Evolutionary conservation across 1,140 invertebrate genomes (phyloP).

Genomic region (Brevipalpus yothersi): DNA sequence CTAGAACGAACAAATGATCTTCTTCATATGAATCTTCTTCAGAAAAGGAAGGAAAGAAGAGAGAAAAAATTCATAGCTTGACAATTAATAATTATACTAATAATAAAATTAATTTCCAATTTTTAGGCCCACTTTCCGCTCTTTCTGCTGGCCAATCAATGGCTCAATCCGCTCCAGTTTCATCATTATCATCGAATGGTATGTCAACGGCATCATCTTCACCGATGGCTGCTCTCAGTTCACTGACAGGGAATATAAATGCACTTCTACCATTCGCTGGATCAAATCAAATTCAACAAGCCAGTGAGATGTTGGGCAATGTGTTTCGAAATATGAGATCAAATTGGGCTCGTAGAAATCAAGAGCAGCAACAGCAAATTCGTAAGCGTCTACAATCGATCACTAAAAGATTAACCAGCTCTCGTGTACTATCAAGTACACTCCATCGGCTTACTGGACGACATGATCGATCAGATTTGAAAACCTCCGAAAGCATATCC

Average conservation of each 20-base stretch:
- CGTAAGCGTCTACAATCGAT: background rate
- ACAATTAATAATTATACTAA: too few relatives aligned
- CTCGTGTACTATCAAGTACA: background rate
- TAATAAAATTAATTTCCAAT: too few relatives aligned
- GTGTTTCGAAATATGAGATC: slow-evolving; percentile 1
- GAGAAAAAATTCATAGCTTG: too few relatives aligned
- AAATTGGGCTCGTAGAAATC: slow-evolving; percentile 6
- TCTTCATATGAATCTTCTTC: too few relatives aligned
- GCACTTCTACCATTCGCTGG: background rate
- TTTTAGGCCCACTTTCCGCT: background rate
- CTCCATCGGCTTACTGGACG: background rate
- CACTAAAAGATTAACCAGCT: slow-evolving; percentile 1
- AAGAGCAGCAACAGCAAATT: slow-evolving; percentile 2
- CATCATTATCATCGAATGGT: background rate
- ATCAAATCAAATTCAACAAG: background rate
- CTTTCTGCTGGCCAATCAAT: background rate
- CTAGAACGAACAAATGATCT: too few relatives aligned
- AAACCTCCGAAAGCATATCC: background rate
- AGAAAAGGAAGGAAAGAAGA: too few relatives aligned
- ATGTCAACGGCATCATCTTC: background rate
- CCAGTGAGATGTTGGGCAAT: background rate
- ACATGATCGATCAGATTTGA: background rate
- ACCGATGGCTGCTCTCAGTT: background rate
- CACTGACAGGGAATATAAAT: background rate
- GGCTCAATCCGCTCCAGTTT: background rate